Evolutionary conservation across 2,113 vertebrate species (phyloP).

Genomic region (Dasyprocta punctata): DNA sequence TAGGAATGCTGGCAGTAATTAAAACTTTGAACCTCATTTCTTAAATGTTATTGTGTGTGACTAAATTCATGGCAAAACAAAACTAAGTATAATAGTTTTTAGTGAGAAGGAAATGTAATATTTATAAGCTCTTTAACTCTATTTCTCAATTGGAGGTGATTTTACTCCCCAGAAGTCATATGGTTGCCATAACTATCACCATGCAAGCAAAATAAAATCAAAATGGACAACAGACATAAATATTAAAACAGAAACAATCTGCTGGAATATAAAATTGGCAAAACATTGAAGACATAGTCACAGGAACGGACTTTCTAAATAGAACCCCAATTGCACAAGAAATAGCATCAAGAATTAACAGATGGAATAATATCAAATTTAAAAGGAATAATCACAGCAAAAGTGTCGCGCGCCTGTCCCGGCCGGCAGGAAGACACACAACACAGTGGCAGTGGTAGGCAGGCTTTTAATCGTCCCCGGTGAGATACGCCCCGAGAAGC

Average conservation of each 20-base stretch:
- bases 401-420: no score
- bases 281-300: background rate
- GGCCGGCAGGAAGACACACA: no score
- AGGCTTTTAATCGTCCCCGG: no score
- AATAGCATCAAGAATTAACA: background rate
- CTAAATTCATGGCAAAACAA: slow-evolving; percentile 10
- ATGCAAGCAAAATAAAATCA: background rate
- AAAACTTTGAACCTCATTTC: background rate
- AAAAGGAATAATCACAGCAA: no score
- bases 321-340: background rate
- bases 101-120: background rate
- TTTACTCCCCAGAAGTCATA: background rate
- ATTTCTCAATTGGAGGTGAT: background rate
- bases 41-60: background rate
- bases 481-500: no score
- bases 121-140: background rate
- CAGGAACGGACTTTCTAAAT: background rate
- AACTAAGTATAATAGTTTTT: background rate
- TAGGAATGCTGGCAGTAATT: background rate
- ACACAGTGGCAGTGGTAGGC: no score
- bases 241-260: background rate
- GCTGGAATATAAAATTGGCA: background rate
- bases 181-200: background rate
- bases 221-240: background rate
- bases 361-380: background rate